These are phyloP conservation scores for Drosophila subobscura DNA, from an alignment of 1,140 invertebrate species.

Conservation along the genomic window DNA sequence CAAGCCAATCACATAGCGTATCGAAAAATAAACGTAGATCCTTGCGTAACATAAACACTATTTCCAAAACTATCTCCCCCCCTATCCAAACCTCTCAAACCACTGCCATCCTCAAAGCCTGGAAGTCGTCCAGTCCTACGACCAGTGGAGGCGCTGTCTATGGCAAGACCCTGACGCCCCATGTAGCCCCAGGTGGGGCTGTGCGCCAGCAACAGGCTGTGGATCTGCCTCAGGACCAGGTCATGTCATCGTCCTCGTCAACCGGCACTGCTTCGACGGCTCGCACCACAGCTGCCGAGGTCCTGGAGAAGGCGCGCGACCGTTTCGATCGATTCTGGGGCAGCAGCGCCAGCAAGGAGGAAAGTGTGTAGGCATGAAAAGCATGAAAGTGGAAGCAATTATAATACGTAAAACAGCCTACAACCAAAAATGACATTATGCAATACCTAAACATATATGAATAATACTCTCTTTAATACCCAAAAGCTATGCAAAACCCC, in stretches of 20 bases:
- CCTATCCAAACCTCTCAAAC: constrained; percentile 48
- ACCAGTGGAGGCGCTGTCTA: constrained; percentile 60
- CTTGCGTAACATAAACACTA: constrained; percentile 80
- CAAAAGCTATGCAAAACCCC: constrained; percentile 2
- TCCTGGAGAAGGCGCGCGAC: constrained; percentile 91
- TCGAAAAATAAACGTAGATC: constrained; percentile 51
- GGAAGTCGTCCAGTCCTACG: constrained; percentile 72
- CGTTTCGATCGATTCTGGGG: constrained; percentile 95
- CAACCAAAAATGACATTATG: constrained; percentile 42
- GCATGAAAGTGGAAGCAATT: constrained; percentile 20
- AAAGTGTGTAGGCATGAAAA: constrained; percentile 66
- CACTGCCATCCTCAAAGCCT: constrained; percentile 65
- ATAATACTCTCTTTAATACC: constrained; percentile 12
- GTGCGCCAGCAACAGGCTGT: constrained; percentile 46
- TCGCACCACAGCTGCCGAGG: constrained; percentile 88
- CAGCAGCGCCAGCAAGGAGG: constrained; percentile 74
- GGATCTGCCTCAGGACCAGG: constrained; percentile 84
- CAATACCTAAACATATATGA: constrained; percentile 48
- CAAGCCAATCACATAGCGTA: constrained; percentile 68
- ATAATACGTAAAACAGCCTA: constrained; percentile 61
- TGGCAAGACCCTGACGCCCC: constrained; percentile 66
- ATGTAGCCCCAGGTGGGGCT: constrained; percentile 54
- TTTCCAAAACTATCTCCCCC: constrained; percentile 80
- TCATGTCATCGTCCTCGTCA: constrained; percentile 66
- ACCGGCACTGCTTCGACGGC: constrained; percentile 82